phyloP scores from a whole-genome alignment of 2,888 invertebrate genomes.

The Bellardia pandia region DNA sequence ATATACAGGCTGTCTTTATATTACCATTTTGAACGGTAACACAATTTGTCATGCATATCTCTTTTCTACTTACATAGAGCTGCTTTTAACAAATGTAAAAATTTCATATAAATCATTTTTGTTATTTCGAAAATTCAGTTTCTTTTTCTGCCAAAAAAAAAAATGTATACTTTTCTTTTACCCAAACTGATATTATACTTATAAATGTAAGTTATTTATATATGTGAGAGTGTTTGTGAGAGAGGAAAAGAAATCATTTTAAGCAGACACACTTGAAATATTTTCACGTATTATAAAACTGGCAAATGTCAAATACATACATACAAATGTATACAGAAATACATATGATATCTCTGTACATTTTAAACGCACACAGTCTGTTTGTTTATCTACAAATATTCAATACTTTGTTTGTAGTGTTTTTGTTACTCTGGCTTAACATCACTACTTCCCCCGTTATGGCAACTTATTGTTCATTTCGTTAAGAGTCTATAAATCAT shows the following conservation, averaged over 20 bases:
- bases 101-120: constrained; percentile 75
- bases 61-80: constrained; percentile 1
- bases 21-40: constrained; percentile 51
- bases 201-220: constrained; percentile 38
- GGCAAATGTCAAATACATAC: constrained; percentile 79
- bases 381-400: constrained; percentile 68
- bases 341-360: background rate
- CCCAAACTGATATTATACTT: constrained; percentile 50
- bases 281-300: constrained; percentile 81
- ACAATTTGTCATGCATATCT: constrained; percentile 74
- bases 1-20: constrained; percentile 53
- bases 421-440: constrained; percentile 10
- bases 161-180: constrained; percentile 48
- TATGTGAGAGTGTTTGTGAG: background rate
- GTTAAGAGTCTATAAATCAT: constrained; percentile 74
- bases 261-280: constrained; percentile 78
- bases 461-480: constrained; percentile 49
- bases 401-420: constrained; percentile 49
- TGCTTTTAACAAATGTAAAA: constrained; percentile 73
- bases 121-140: constrained; percentile 50
- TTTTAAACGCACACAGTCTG: constrained; percentile 51
- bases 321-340: too few species aligned
- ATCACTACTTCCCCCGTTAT: constrained; percentile 25
- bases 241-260: constrained; percentile 17
- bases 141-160: constrained; percentile 49